A percentile compares a stretch with the other conserved stretches of the same genome.
Evolutionary conservation across 2,888 invertebrate species (phyloP).

Genomic region (Leptura quadrifasciata): DNA sequence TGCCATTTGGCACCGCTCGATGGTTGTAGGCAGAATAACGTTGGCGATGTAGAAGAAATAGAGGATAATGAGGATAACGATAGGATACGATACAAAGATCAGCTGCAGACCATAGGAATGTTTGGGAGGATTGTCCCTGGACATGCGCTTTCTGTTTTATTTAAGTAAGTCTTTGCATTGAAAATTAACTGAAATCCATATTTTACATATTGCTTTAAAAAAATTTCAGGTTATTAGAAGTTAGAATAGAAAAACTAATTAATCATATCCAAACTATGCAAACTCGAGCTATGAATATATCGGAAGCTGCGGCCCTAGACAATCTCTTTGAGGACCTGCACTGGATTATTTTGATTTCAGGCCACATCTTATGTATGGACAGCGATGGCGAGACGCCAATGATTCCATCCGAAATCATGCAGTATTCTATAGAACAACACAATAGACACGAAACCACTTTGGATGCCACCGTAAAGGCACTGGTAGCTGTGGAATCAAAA

Average conservation of each 20-base stretch:
- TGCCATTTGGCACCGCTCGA: conserved; percentile 89
- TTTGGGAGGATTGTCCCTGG: conserved; percentile 80
- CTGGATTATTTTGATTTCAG: conserved; percentile 89
- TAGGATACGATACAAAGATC: conserved; percentile 80
- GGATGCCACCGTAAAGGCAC: conserved; percentile 69
- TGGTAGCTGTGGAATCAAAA: conserved; percentile 53
- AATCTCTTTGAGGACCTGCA: conserved; percentile 91
- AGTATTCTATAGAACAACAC: conserved; percentile 74
- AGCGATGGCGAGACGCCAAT: conserved; percentile 81
- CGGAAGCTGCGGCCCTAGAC: conserved; percentile 73
- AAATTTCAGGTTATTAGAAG: conserved; percentile 69
- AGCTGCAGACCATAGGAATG: conserved; percentile 84
- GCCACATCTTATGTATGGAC: conserved; percentile 82
- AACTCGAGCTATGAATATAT: conserved; percentile 69
- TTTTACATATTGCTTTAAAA: background rate
- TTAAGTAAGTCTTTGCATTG: conserved; percentile 22
- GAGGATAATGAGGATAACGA: conserved; percentile 82
- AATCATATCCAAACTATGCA: conserved; percentile 70
- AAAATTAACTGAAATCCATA: background rate
- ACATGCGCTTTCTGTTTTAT: conserved; percentile 77
- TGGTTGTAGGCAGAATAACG: conserved; percentile 77
- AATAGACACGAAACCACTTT: conserved; percentile 66
- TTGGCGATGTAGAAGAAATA: conserved; percentile 76
- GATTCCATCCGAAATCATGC: conserved; percentile 80
- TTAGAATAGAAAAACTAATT: conserved; percentile 67